These are phyloP conservation scores for Centroberyx gerrardi DNA, from an alignment of 2,797 vertebrate genomes.

Conservation along the genomic window DNA sequence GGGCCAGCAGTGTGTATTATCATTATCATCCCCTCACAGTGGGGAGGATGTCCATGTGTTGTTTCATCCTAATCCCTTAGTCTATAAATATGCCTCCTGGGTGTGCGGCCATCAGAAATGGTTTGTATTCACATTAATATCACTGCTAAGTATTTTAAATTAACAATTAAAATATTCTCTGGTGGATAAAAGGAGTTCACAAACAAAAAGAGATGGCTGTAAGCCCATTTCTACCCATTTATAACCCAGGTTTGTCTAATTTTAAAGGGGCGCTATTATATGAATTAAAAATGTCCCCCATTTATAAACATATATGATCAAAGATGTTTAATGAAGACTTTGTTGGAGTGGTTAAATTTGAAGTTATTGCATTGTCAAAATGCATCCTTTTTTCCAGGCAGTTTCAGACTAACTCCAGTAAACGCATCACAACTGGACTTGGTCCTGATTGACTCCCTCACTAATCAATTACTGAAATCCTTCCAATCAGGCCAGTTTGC, in stretches of 20 bases:
- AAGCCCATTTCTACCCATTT: not conserved
- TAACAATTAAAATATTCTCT: not conserved
- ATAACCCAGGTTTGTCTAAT: not conserved
- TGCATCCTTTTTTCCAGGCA: no score
- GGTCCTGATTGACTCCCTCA: no score
- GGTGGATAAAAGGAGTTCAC: not conserved
- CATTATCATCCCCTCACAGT: conserved; percentile 12
- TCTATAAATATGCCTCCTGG: conserved; percentile 48
- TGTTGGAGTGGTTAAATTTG: no score
- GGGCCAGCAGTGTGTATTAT: not conserved
- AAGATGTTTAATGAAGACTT: no score
- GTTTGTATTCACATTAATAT: not conserved
- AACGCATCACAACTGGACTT: no score
- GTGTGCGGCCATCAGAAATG: not conserved
- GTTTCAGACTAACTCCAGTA: no score
- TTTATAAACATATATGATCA: no score
- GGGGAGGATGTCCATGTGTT: conserved; percentile 17
- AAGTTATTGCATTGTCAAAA: no score
- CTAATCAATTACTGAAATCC: no score
- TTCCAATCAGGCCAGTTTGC: no score
- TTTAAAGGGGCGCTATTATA: not conserved
- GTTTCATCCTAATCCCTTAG: conserved; percentile 49
- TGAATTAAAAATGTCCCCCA: no score
- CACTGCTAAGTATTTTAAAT: not conserved
- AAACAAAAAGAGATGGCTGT: not conserved